These are phyloP conservation scores for Heliconius charithonia DNA, from an alignment of 2,888 invertebrate species.

Conservation along the genomic window DNA sequence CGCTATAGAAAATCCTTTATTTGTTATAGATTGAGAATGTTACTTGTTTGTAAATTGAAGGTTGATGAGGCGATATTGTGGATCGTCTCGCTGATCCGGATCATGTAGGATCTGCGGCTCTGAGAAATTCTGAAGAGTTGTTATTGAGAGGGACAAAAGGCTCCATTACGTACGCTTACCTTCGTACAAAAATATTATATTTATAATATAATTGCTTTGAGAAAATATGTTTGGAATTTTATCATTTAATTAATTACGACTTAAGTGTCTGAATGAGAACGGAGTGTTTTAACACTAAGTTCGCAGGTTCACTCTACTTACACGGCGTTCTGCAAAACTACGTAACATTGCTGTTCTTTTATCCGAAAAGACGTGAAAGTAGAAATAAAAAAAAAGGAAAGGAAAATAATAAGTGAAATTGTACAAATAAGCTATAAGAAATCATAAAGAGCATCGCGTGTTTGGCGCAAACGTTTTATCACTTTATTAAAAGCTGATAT, in stretches of 20 bases:
- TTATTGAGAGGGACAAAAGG: slow-evolving; percentile 33
- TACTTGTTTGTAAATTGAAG: slow-evolving; percentile 43
- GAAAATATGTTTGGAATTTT: no score
- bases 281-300: no score
- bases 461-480: slow-evolving; percentile 68
- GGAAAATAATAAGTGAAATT: slow-evolving; percentile 48
- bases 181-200: neutral
- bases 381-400: slow-evolving; percentile 2
- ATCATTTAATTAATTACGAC: no score
- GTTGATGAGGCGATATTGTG: slow-evolving; percentile 40
- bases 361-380: neutral
- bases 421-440: slow-evolving; percentile 57
- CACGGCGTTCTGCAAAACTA: neutral
- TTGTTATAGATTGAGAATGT: slow-evolving; percentile 19
- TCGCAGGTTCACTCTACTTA: no score
- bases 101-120: slow-evolving; percentile 42
- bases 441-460: slow-evolving; percentile 72
- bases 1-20: slow-evolving; percentile 7
- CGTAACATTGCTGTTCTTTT: neutral
- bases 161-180: slow-evolving; percentile 5
- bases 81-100: slow-evolving; percentile 41
- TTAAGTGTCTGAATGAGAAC: no score
- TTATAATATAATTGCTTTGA: neutral
- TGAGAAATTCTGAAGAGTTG: slow-evolving; percentile 44
- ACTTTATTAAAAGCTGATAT: slow-evolving; percentile 74